phyloP scores from a whole-genome alignment of 2,113 vertebrate genomes.

The Ceuthmochares aereus region DNA sequence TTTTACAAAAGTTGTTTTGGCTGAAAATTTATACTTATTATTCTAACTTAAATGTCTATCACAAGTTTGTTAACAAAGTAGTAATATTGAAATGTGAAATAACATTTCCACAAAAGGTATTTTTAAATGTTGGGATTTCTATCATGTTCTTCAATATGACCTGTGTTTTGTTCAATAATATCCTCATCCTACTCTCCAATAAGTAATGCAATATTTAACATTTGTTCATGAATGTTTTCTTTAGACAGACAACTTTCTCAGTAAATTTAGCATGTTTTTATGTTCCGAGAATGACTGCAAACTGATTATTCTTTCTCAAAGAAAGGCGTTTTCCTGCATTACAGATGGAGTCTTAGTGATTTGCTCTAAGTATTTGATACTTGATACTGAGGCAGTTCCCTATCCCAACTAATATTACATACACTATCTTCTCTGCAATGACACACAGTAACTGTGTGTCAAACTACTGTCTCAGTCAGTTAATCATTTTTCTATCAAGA shows the following conservation, averaged over 20 bases:
- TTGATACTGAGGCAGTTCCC: neutral
- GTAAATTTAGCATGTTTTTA: neutral
- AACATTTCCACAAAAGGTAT: neutral
- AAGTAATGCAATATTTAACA: neutral
- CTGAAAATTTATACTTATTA: neutral
- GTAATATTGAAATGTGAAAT: neutral
- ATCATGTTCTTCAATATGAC: neutral
- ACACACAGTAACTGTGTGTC: neutral
- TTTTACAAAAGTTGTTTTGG: neutral
- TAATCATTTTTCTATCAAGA: slow-evolving; percentile 13
- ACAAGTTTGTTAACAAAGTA: neutral
- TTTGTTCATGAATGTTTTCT: neutral
- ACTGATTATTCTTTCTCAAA: neutral
- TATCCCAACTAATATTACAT: neutral
- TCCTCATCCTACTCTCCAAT: neutral
- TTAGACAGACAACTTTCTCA: neutral
- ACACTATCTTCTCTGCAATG: neutral
- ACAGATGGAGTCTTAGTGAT: neutral
- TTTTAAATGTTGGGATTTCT: neutral
- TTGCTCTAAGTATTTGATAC: neutral
- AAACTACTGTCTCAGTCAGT: slow-evolving; percentile 6
- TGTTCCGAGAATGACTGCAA: neutral
- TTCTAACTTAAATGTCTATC: neutral
- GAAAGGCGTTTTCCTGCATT: neutral
- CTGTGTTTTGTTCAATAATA: neutral